Base-by-base conservation (phyloP, 2,888 invertebrate genomes). In the Oxystoma pomonae region DNA sequence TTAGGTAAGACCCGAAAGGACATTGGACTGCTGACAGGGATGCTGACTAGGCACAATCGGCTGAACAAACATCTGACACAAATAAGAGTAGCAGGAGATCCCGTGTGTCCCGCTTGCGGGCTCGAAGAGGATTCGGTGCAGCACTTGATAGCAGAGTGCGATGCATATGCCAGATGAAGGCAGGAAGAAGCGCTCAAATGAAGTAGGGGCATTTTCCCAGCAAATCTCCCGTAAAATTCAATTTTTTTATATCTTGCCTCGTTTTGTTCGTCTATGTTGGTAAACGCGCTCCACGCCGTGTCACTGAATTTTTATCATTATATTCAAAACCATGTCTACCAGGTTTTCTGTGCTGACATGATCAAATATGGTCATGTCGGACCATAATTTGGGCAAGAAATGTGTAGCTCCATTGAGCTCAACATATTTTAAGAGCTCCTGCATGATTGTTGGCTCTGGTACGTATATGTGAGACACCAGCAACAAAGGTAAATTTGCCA, bases 391-490 rank as follows among this genome's bases (percentile, higher is more conserved):
- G 0, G 93, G 90, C 59, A 95, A 77, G 20, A 90, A 82, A 57
- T 89, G 84, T 1, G 86, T 83, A 0, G 87, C 85, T 0, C 86
- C 87, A 70, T 86, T 86, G 16, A 87, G 71, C 72, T 90, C 88
- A 16, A 94, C 75, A 0, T 86, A 83, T 67, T 85, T 83, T 53
- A 95, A 78, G 65, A 91, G 83, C 80, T 89, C 89, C 74, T 85
- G 84, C 86, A 93, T 89, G 0, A 93, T 86, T 16, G 84, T 81
- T 0, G 90, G 87, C 77, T 94, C 94, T 0, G 96, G 95, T n/a
- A 90, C 87, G 75, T 89, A 90, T 64, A 85, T 81, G 76, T 92
- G 87, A 0, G 96, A 96, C 16, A 94, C 89, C 55, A 93, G 76
- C 58, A 83, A 77, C 1, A 90, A 74, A 0, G 86, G 79, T 71